These are phyloP conservation scores for Falcunculus frontatus DNA, from an alignment of 2,113 vertebrate species.

Conservation along the genomic window DNA sequence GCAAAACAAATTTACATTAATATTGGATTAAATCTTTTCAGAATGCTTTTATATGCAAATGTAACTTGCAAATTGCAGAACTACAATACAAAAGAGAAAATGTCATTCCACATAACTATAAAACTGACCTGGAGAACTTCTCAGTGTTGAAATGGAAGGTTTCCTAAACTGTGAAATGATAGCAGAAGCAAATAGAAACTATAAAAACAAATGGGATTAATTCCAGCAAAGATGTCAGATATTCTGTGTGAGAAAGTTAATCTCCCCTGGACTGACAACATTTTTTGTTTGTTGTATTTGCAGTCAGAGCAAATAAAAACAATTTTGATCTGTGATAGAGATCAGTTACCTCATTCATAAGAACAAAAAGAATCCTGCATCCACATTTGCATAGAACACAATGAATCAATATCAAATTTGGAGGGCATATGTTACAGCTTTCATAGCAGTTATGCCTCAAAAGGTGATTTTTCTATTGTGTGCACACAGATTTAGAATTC, in stretches of 20 bases:
- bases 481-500: not conserved
- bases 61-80: not conserved
- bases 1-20: slow-evolving; percentile 24
- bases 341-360: slow-evolving; percentile 18
- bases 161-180: not conserved
- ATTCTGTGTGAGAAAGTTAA: slow-evolving; percentile 16
- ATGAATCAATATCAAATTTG: not conserved
- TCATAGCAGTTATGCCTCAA: not conserved
- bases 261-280: not conserved
- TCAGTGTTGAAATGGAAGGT: not conserved
- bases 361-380: not conserved
- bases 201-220: slow-evolving; percentile 25
- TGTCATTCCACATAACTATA: not conserved
- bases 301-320: slow-evolving; percentile 38
- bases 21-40: slow-evolving; percentile 20
- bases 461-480: not conserved
- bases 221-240: slow-evolving; percentile 8
- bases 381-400: not conserved
- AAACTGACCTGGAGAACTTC: not conserved
- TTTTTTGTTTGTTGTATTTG: slow-evolving; percentile 38
- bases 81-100: not conserved
- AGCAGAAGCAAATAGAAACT: slow-evolving; percentile 23
- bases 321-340: slow-evolving; percentile 29
- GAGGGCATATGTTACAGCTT: not conserved
- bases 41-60: slow-evolving; percentile 23